Percentiles rank a stretch among this genome's conserved stretches.
Conservation (phyloP, 2,113 vertebrate genomes). For the Rhynchopsitta pachyrhyncha region DNA sequence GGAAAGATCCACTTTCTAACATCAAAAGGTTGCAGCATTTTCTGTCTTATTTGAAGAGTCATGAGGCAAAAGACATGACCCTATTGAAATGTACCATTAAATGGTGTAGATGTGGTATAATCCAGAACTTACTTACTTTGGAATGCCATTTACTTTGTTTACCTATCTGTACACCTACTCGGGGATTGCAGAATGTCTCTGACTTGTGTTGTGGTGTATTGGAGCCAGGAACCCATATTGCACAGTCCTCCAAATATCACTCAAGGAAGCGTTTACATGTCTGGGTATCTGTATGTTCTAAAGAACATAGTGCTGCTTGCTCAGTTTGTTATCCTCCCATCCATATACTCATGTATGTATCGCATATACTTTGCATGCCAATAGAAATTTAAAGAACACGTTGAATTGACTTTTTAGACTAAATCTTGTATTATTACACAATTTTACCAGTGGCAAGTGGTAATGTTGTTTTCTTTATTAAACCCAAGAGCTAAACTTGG, state of each 20-base stretch:
- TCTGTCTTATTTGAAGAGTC: neutral
- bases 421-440: neutral
- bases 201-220: neutral
- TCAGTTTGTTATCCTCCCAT: neutral
- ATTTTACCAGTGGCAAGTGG: neutral
- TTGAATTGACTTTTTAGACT: neutral
- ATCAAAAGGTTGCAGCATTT: neutral
- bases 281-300: neutral
- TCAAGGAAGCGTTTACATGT: neutral
- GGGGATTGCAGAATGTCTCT: neutral
- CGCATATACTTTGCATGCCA: neutral
- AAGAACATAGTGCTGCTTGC: neutral
- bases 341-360: neutral
- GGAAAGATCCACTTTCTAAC: neutral
- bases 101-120: neutral
- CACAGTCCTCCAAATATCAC: neutral
- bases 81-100: neutral
- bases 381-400: neutral
- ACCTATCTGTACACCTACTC: neutral
- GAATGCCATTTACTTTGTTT: slow-evolving; percentile 21
- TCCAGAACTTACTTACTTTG: neutral
- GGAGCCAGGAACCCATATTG: slow-evolving; percentile 21
- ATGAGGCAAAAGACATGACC: neutral
- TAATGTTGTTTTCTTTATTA: neutral
- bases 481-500: neutral